These are phyloP conservation scores for Sarcophaga carnaria DNA, from an alignment of 2,888 invertebrate species.

Conservation along the genomic window DNA sequence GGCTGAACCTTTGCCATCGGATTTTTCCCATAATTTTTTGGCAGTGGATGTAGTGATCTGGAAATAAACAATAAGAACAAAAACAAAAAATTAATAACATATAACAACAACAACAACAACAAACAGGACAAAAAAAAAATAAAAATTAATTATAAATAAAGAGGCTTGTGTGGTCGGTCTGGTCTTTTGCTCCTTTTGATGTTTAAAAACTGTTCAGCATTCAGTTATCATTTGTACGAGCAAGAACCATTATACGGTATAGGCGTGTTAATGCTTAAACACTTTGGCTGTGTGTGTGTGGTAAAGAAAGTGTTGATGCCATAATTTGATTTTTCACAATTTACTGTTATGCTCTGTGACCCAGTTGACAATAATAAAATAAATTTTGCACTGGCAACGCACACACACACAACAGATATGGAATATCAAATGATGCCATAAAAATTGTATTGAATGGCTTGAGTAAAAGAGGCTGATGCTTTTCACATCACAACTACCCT, in stretches of 20 bases:
- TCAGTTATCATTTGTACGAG: neutral
- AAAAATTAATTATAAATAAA: neutral
- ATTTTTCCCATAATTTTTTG: constrained; percentile 95
- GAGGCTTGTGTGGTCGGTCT: no score
- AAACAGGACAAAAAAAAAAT: constrained; percentile 21
- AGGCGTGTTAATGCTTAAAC: neutral
- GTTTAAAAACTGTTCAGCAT: no score
- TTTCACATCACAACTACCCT: no score
- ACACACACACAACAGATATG: neutral
- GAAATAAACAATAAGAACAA: constrained; percentile 30
- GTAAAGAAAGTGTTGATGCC: constrained; percentile 32
- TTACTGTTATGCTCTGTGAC: constrained; percentile 44
- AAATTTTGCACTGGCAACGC: constrained; percentile 12
- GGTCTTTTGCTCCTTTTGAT: no score
- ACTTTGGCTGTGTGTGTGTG: neutral
- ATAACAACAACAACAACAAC: constrained; percentile 23
- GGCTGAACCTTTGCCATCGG: constrained; percentile 88
- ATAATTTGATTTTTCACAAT: constrained; percentile 54
- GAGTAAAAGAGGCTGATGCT: no score
- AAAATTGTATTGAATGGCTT: neutral
- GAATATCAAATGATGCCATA: neutral
- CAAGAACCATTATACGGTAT: neutral
- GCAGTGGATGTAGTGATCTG: constrained; percentile 97
- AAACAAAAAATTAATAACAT: constrained; percentile 31
- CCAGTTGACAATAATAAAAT: constrained; percentile 56